phyloP scores from a whole-genome alignment of 2,888 invertebrate genomes.

The Helicoverpa assulta region DNA sequence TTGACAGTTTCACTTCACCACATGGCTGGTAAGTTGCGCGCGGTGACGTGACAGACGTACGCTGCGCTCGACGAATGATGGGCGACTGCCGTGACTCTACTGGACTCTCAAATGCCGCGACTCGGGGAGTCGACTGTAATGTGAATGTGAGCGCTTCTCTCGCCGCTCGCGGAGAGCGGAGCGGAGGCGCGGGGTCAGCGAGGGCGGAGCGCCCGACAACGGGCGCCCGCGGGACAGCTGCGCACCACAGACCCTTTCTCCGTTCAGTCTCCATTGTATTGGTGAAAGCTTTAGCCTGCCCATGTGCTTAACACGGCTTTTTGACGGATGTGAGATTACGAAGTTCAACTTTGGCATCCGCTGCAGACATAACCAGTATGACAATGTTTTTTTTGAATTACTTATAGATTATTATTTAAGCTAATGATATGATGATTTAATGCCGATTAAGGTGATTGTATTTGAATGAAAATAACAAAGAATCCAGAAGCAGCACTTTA shows the following conservation, averaged over 20 bases:
- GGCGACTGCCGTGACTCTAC: slow-evolving; percentile 79
- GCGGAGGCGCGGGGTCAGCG: slow-evolving; percentile 80
- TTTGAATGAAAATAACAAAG: neutral
- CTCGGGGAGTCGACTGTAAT: slow-evolving; percentile 66
- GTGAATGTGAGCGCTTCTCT: slow-evolving; percentile 72
- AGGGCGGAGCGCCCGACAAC: slow-evolving; percentile 82
- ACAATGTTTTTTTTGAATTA: slow-evolving; percentile 7
- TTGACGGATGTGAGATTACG: slow-evolving; percentile 49
- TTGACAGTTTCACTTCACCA: slow-evolving; percentile 90
- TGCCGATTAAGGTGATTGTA: neutral
- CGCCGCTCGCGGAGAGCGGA: slow-evolving; percentile 67
- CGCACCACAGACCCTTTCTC: slow-evolving; percentile 87
- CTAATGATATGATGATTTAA: too few relatives aligned
- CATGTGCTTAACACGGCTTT: slow-evolving; percentile 62
- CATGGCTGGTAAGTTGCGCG: slow-evolving; percentile 84
- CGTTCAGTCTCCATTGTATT: slow-evolving; percentile 76
- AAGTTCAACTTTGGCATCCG: slow-evolving; percentile 27
- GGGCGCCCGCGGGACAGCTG: slow-evolving; percentile 88
- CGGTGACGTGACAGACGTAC: slow-evolving; percentile 78
- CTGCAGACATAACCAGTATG: slow-evolving; percentile 4
- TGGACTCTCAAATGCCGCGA: slow-evolving; percentile 63
- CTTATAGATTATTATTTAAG: neutral
- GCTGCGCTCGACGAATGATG: slow-evolving; percentile 81
- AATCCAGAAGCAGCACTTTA: neutral
- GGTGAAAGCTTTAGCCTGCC: slow-evolving; percentile 81